Evolutionary conservation across 2,113 vertebrate genomes (phyloP).

Genomic region (Riparia riparia): DNA sequence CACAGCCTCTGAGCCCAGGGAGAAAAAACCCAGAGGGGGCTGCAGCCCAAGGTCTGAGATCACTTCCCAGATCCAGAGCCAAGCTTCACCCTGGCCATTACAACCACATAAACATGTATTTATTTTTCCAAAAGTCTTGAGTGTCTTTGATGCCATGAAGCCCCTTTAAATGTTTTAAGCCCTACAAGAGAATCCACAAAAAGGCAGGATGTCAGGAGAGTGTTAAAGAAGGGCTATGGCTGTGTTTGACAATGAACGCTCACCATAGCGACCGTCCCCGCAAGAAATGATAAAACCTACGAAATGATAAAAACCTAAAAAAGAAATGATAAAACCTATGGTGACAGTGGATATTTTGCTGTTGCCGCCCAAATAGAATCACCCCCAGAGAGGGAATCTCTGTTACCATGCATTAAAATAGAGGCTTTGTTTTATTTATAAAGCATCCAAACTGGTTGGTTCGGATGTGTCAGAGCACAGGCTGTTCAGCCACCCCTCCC

Average conservation of each 20-base stretch:
- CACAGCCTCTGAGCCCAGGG: not conserved
- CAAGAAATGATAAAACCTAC: not conserved
- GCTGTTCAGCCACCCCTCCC: constrained; percentile 30
- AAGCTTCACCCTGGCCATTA: not conserved
- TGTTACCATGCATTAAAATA: constrained; percentile 47
- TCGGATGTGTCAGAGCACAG: constrained; percentile 43
- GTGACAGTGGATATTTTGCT: constrained; percentile 46
- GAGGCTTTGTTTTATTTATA: constrained; percentile 49
- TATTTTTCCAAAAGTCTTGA: not conserved
- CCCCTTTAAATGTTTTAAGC: not conserved
- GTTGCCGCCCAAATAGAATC: constrained; percentile 46
- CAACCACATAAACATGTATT: not conserved
- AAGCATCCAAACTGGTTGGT: constrained; percentile 53
- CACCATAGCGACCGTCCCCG: constrained; percentile 24
- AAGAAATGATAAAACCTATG: not conserved
- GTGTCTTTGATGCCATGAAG: not conserved
- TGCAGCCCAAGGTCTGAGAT: not conserved
- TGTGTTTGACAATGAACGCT: not conserved
- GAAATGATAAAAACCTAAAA: not conserved
- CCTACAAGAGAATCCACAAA: not conserved
- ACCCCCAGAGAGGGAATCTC: constrained; percentile 44
- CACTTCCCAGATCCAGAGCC: not conserved
- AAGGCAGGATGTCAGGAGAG: constrained; percentile 22
- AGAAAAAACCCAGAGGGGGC: not conserved
- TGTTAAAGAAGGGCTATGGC: constrained; percentile 48